Evolutionary conservation across 1,140 invertebrate species (phyloP).

Genomic region (Carcinoscorpius rotundicauda): DNA sequence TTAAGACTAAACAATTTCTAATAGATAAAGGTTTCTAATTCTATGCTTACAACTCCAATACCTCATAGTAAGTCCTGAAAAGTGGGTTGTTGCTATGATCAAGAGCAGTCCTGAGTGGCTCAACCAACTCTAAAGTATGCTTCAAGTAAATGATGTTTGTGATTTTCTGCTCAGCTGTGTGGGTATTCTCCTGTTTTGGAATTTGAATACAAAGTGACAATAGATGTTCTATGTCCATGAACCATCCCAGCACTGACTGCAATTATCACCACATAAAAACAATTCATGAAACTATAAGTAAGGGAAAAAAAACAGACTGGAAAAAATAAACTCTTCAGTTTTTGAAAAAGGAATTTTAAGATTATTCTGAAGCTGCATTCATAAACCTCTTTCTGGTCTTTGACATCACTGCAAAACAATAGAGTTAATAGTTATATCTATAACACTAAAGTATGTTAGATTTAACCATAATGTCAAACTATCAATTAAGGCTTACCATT

Average conservation of each 20-base stretch:
- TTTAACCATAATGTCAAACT: too few species aligned
- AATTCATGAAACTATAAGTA: too few species aligned
- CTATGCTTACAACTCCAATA: conserved; percentile 23
- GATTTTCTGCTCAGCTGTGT: conserved; percentile 55
- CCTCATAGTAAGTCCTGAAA: conserved; percentile 47
- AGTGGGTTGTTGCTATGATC: conserved; percentile 42
- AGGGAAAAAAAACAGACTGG: conserved; percentile 13
- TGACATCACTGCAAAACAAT: too few species aligned
- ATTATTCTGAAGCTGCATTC: too few species aligned
- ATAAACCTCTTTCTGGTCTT: too few species aligned
- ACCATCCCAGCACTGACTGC: conserved; percentile 40
- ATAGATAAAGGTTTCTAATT: too few species aligned
- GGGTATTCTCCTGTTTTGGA: conserved; percentile 43
- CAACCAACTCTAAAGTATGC: conserved; percentile 55
- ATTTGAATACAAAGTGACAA: conserved; percentile 44
- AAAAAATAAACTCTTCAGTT: conserved; percentile 6
- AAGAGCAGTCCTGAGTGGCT: conserved; percentile 48
- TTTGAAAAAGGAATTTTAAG: too few species aligned
- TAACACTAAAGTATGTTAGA: too few species aligned
- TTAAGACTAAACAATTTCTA: too few species aligned
- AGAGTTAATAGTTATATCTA: too few species aligned
- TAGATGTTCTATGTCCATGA: conserved; percentile 48
- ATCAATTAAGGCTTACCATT: too few species aligned
- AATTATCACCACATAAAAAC: too few species aligned
- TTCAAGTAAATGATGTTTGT: conserved; percentile 68